phyloP scores from a whole-genome alignment of 2,888 invertebrate genomes.

The Smittia aterrima region DNA sequence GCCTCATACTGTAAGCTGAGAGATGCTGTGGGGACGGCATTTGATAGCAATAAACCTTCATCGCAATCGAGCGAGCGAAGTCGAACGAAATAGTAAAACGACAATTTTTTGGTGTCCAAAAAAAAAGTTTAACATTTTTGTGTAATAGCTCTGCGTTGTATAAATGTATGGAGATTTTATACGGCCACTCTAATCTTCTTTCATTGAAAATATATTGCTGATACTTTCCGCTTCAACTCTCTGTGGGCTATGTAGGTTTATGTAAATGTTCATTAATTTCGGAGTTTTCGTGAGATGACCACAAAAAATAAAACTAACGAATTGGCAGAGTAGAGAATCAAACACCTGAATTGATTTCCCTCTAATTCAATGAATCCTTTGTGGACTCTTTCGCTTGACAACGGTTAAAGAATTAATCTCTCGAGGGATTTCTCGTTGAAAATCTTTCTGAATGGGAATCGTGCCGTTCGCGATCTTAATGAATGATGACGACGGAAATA shows the following conservation, averaged over 20 bases:
- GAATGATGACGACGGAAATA: background rate
- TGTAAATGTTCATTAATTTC: conserved; percentile 36
- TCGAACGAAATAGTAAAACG: background rate
- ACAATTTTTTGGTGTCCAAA: conserved; percentile 7
- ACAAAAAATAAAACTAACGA: background rate
- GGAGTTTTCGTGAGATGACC: background rate
- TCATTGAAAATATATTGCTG: conserved; percentile 36
- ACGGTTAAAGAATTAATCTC: background rate
- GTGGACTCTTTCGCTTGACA: conserved; percentile 12
- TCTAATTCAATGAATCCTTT: conserved; percentile 14
- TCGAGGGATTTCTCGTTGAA: background rate
- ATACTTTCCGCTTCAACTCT: conserved; percentile 6
- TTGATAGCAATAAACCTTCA: background rate
- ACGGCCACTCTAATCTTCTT: conserved; percentile 38
- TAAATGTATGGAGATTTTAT: conserved; percentile 26
- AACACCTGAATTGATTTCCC: conserved; percentile 38
- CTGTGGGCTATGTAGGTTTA: conserved; percentile 32
- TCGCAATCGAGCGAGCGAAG: background rate
- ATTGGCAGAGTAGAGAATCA: background rate
- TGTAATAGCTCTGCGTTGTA: conserved; percentile 18
- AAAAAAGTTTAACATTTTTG: conserved; percentile 37
- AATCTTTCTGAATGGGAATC: background rate
- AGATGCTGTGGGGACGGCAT: background rate
- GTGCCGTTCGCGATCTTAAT: background rate
- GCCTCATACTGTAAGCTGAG: background rate